These are phyloP conservation scores for Psephotus haematonotus DNA, from an alignment of 2,113 vertebrate genomes.

Conservation along the genomic window DNA sequence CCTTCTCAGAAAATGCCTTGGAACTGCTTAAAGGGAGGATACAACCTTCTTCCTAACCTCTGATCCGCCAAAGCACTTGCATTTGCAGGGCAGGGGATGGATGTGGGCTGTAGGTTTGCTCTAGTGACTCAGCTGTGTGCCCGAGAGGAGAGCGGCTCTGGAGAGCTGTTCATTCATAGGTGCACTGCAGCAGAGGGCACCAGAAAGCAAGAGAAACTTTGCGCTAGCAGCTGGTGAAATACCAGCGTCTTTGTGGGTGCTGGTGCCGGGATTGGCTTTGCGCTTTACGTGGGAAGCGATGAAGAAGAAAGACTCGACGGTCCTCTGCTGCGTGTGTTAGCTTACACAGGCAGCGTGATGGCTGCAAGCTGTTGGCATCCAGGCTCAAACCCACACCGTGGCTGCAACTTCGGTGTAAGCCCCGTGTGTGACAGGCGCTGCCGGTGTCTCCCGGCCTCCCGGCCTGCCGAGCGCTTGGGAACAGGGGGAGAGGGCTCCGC, in stretches of 20 bases:
- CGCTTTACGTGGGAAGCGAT: background rate
- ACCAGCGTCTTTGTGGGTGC: fast-evolving
- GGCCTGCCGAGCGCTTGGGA: fast-evolving
- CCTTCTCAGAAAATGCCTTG: background rate
- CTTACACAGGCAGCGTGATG: background rate
- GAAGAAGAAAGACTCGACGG: background rate
- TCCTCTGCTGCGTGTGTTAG: fast-evolving
- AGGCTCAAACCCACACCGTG: fast-evolving
- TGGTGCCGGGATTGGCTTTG: background rate
- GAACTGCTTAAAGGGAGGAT: background rate
- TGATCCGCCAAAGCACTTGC: background rate
- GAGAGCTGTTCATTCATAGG: fast-evolving
- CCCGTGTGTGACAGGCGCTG: background rate
- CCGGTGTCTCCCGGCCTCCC: background rate
- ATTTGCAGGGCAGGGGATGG: background rate
- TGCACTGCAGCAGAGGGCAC: slow-evolving; percentile 58
- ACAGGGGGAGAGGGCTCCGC: fast-evolving
- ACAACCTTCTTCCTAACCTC: background rate
- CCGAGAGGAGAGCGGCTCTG: fast-evolving
- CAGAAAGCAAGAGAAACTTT: background rate
- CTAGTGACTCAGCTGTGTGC: fast-evolving
- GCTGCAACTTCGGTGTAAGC: fast-evolving
- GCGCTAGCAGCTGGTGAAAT: background rate
- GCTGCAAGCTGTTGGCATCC: background rate
- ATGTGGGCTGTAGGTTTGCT: background rate